Base-by-base conservation (phyloP, 2,888 invertebrate genomes). In the Sabatieria punctata region DNA sequence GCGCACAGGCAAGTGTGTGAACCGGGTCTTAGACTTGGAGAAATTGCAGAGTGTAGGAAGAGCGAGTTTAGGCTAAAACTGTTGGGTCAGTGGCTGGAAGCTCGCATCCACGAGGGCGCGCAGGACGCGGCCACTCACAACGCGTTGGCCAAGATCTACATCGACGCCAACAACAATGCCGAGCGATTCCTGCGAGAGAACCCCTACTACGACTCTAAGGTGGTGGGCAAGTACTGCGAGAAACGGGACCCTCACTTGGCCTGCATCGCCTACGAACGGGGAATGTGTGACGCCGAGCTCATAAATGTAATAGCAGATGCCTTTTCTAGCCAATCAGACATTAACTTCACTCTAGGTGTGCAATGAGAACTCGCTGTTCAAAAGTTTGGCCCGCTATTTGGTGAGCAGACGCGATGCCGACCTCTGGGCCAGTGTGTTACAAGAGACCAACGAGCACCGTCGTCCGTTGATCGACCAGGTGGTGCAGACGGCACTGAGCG, bases 281-380 rank as follows among this genome's bases (percentile, higher is more conserved):
- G 97, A 0, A 82, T 85, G 65, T 97, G 97, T 71, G 97, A 99
- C 73, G 77, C 85, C 51, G 97, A 97, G 71, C 75, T 97, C 54
- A 95, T 97, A 66, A 86, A 88, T 58, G 71, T 69, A 19, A 15
- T n/a, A n/a, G n/a, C n/a, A n/a, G n/a, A n/a, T n/a, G n/a, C n/a
- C n/a, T n/a, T n/a, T n/a, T n/a, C n/a, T n/a, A n/a, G n/a, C n/a
- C n/a, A n/a, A n/a, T n/a, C n/a, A n/a, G n/a, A n/a, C n/a, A n/a
- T n/a, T n/a, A n/a, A n/a, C n/a, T 47, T 35, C 41, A 41, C 47
- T 56, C 23, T 50, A 67, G 69, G 93, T 97, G 2, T 97, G 97
- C 74, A 97, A 97, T 72, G 97, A 97, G 72, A 97, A 97, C 71
- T 95, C 93, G 24, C 75, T 99, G 63, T 97, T 99, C 74, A 99